Percentiles rank a stretch among this genome's conserved stretches.
Evolutionary conservation across 2,113 vertebrate genomes (phyloP).

Genomic region (Anguilla rostrata): DNA sequence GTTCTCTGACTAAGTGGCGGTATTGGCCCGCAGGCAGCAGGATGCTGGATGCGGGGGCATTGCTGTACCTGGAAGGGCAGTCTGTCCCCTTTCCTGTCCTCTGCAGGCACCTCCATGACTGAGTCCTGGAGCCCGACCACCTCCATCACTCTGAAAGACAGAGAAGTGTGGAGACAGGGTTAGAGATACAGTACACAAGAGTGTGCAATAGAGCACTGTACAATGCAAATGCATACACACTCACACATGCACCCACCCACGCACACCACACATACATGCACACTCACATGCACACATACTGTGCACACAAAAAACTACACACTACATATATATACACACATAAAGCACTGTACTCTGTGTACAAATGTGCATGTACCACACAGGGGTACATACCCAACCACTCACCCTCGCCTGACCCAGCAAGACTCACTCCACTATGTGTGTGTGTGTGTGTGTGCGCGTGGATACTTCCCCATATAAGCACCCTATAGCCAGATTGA

Average conservation of each 20-base stretch:
- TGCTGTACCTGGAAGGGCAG: constrained; percentile 63
- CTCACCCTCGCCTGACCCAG: too few relatives aligned
- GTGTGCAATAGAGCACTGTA: neutral
- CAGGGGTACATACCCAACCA: too few relatives aligned
- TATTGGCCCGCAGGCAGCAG: neutral
- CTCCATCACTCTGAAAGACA: constrained; percentile 54
- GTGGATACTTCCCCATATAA: too few relatives aligned
- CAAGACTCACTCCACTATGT: too few relatives aligned
- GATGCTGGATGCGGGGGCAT: neutral
- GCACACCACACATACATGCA: neutral
- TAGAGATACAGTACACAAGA: constrained; percentile 8
- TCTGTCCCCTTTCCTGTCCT: constrained; percentile 54
- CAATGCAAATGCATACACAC: neutral
- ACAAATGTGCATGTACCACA: too few relatives aligned
- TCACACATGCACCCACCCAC: neutral
- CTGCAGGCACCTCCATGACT: constrained; percentile 49
- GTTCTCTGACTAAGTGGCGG: too few relatives aligned
- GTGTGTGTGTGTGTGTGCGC: too few relatives aligned
- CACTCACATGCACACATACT: neutral
- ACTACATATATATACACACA: too few relatives aligned
- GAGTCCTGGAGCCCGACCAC: constrained; percentile 46
- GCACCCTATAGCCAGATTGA: constrained; percentile 43
- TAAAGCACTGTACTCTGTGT: too few relatives aligned
- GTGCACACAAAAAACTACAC: too few relatives aligned
- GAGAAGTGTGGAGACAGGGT: neutral